These are phyloP conservation scores for Brachymystax lenok DNA, from an alignment of 2,797 vertebrate genomes.

Conservation along the genomic window DNA sequence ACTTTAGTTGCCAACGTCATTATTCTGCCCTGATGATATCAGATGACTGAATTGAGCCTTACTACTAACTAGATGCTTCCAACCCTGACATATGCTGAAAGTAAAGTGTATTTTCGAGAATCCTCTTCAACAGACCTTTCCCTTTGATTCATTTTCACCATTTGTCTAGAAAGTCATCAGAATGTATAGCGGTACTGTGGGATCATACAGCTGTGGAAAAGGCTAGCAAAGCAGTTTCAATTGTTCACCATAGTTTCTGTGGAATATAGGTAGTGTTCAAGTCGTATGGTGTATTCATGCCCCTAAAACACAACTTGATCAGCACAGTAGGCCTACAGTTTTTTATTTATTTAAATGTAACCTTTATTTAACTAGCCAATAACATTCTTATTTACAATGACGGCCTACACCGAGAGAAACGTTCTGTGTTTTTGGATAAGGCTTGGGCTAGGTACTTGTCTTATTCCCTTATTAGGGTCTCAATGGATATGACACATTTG, in stretches of 20 bases:
- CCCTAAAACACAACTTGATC: background rate
- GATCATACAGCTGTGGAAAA: too few relatives aligned
- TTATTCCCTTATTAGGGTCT: too few relatives aligned
- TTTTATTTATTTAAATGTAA: too few relatives aligned
- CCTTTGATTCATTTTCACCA: constrained; percentile 12
- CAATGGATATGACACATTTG: background rate
- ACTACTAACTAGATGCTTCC: constrained; percentile 5
- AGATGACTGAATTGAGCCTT: background rate
- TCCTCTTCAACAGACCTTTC: constrained; percentile 17
- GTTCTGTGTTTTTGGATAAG: too few relatives aligned
- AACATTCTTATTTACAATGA: too few relatives aligned
- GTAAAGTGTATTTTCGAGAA: constrained; percentile 7
- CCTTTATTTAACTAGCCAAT: too few relatives aligned
- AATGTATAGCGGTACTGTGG: too few relatives aligned
- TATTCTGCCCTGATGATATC: background rate
- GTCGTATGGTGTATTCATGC: background rate
- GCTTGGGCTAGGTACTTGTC: too few relatives aligned
- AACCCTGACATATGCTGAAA: background rate
- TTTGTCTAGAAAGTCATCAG: constrained; percentile 18
- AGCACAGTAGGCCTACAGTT: background rate
- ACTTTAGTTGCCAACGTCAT: background rate
- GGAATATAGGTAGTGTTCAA: background rate
- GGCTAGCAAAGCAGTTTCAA: too few relatives aligned
- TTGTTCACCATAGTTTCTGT: too few relatives aligned
- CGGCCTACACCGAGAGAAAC: too few relatives aligned